A percentile compares a stretch with the other conserved stretches of the same genome.
These are phyloP conservation scores for Brachypteracias leptosomus DNA, from an alignment of 2,113 vertebrate species.

Conservation along the genomic window DNA sequence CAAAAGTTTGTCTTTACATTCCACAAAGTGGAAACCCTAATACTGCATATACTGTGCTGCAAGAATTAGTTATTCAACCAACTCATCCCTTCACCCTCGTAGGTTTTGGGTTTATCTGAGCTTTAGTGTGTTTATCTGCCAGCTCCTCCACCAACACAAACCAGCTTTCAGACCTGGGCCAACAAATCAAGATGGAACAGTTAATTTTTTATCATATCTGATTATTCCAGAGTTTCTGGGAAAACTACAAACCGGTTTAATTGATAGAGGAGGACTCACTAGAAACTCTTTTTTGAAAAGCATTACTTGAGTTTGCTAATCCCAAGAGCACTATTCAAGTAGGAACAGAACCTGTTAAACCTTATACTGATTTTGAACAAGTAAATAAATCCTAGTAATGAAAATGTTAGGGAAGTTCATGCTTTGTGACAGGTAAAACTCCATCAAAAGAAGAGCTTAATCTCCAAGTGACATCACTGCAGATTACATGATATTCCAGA, in stretches of 20 bases:
- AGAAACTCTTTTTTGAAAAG: neutral
- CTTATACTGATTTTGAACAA: too few relatives aligned
- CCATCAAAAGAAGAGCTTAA: neutral
- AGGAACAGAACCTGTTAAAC: neutral
- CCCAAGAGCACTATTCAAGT: neutral
- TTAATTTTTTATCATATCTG: neutral
- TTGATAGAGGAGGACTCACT: neutral
- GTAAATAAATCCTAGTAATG: neutral
- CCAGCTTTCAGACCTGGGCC: neutral
- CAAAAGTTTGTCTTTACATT: neutral
- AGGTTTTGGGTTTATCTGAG: neutral
- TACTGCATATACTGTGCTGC: neutral
- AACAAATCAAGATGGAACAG: neutral
- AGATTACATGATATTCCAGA: neutral
- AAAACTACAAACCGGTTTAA: neutral
- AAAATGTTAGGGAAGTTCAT: neutral
- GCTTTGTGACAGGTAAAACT: neutral
- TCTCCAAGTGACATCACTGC: neutral
- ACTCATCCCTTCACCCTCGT: neutral
- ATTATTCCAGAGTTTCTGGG: neutral
- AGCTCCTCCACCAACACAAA: neutral
- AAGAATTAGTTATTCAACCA: neutral
- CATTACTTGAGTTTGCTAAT: neutral
- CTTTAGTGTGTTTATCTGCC: neutral
- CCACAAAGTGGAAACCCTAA: neutral